Evolutionary conservation across 2,113 vertebrate genomes (phyloP), one percentile per base, ranked within the genome.

Genomic region (Sarotherodon lohbergeri): DNA sequence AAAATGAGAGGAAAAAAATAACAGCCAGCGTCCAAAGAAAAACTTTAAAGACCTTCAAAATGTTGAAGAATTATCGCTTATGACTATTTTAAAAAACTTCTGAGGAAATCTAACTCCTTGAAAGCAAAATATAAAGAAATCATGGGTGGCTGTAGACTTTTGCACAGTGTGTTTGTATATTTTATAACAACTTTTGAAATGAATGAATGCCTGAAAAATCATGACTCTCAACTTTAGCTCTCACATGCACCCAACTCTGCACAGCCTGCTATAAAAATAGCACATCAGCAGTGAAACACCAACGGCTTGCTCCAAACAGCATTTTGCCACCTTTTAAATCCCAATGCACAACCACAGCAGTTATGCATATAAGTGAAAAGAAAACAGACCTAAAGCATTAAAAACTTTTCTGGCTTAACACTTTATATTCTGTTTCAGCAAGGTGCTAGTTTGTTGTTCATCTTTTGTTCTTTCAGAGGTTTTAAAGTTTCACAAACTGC

Each of bases 231-330:
- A 48, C 41, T 5, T 48, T 50, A 48, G 27, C 43, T 32, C 43
- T 78, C 24, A 78, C 71, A 32, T 32, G 17, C 46, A 78, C 43
- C 46, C 27, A 17, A 78, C 16, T 16, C 27, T 32, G 43, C 71
- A n/a, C 10, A 50, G 17, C 14, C 71, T 32, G 71, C 24, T 32
- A 32, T 19, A 78, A 78, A 78, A 78, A 78, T 17, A 34, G 27
- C 17, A 78, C 27, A 78, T 78, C 10, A 55, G n/a, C 52, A 55
- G 52, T 11, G 52, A 55, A 55, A 22, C 52, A 78, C 73, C 46
- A 34, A 78, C 3, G 6, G 46, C 16, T 12, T n/a, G 24, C 27
- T 32, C 46, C 73, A 78, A 78, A 78, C 61, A 39, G 71, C 71
- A 32, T 78, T 76, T 52, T 78, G 46, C 46, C 73, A 50, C 6